Evolutionary conservation across 2,113 vertebrate genomes (phyloP).

Genomic region (Anas platyrhynchos): DNA sequence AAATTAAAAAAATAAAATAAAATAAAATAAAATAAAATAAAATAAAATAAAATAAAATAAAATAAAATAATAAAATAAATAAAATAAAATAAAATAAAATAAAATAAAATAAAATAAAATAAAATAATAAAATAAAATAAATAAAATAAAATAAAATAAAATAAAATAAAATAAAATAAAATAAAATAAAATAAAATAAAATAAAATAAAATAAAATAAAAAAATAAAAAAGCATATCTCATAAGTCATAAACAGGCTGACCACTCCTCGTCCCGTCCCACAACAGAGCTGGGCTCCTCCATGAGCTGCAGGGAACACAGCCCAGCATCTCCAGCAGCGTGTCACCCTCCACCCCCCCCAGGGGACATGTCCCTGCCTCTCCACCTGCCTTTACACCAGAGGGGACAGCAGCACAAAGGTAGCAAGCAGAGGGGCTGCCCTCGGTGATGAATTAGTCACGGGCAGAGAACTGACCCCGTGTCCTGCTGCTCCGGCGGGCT

Average conservation of each 20-base stretch:
- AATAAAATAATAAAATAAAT: too few relatives aligned
- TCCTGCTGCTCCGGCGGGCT: background rate
- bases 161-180: background rate
- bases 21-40: background rate
- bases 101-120: too few relatives aligned
- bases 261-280: background rate
- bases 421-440: background rate
- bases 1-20: too few relatives aligned
- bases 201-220: background rate
- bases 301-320: accelerated
- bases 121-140: too few relatives aligned
- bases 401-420: background rate
- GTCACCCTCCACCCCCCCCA: background rate
- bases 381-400: slow-evolving; percentile 18
- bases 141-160: too few relatives aligned
- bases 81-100: background rate
- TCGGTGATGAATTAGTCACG: background rate
- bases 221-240: background rate
- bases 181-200: background rate
- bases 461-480: background rate
- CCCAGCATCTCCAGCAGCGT: background rate
- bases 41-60: too few relatives aligned
- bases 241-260: accelerated
- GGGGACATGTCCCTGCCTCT: background rate
- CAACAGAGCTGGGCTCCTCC: background rate